Base-by-base conservation (phyloP, 2,797 vertebrate genomes). In the Mormyrops attenuatus region DNA sequence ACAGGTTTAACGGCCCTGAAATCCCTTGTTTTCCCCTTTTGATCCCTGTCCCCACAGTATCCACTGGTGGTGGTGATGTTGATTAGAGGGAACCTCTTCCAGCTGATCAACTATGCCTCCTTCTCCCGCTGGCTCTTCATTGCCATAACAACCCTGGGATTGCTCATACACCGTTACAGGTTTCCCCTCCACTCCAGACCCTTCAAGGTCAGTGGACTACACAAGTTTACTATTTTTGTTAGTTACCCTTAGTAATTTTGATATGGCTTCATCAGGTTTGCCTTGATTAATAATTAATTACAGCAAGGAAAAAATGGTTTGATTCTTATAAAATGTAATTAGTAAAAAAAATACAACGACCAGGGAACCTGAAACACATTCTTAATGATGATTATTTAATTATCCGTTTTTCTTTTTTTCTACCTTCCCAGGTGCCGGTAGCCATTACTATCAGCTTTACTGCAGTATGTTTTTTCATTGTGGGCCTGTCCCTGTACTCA, bases 111-210 rank as follows among this genome's bases (percentile, higher is more conserved):
- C 95, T 99, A 99, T 69, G 57, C 47, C 44, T 73, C 89, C 77
- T 89, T 99, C 91, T 94, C 97, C 90, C 97, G 97, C 93, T 99
- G 98, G 98, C 95, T 99, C 95, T 99, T 99, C 95, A 97, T 99
- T 92, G 98, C 97, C 90, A 90, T 99, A 91, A 95, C 96, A 69
- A 98, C 99, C 89, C 91, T 97, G 82, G 99, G 98, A 85, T 94
- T 99, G 96, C 97, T 99, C 92, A 95, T 92, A 95, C 97, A 99
- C 91, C 96, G 99, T 90, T 97, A 97, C 92, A 98, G 97, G 93
- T 96, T 96, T 91, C 98, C 98, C 77, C 95, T 96, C 91, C 97
- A 97, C 95, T 97, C 96, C 80, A 97, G 98, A 92, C 97, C 98
- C 92, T 99, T 99, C 94, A 98, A 98, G 97, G 98, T 98, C 92